A percentile compares a stretch with the other conserved stretches of the same genome.
Conservation (phyloP, 2,888 invertebrate species). For the Metallyticus violacea region DNA sequence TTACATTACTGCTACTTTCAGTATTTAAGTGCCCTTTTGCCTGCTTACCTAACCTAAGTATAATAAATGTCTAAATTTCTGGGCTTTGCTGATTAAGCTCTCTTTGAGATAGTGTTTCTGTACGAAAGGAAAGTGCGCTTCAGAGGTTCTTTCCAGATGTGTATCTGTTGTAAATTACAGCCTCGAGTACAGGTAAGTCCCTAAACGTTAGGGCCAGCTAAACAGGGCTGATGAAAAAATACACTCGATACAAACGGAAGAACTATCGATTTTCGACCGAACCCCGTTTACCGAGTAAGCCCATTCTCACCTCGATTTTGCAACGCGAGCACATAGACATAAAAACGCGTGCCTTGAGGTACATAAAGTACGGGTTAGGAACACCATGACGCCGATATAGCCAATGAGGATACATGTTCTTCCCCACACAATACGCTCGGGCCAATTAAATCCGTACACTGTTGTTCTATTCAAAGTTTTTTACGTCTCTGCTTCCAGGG, state of each 20-base stretch:
- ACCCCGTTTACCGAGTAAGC: not conserved
- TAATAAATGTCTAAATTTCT: too few species aligned
- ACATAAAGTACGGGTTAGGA: not conserved
- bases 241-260: too few species aligned
- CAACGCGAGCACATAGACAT: not conserved
- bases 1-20: too few species aligned
- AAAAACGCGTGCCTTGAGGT: not conserved
- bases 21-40: too few species aligned
- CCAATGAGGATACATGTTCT: not conserved
- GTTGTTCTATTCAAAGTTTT: not conserved
- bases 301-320: not conserved
- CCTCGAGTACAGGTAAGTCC: not conserved
- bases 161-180: not conserved
- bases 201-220: not conserved
- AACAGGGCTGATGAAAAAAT: not conserved
- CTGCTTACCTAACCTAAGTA: too few species aligned
- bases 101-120: too few species aligned
- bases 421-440: not conserved
- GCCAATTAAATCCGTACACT: not conserved
- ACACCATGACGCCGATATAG: not conserved
- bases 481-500: not conserved
- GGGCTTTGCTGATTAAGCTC: too few species aligned
- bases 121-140: not conserved
- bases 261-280: not conserved
- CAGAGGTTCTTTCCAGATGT: not conserved